Evolutionary conservation across 2,888 invertebrate species (phyloP), one percentile per base, ranked within the genome.

Genomic region (Noctua fimbriata): DNA sequence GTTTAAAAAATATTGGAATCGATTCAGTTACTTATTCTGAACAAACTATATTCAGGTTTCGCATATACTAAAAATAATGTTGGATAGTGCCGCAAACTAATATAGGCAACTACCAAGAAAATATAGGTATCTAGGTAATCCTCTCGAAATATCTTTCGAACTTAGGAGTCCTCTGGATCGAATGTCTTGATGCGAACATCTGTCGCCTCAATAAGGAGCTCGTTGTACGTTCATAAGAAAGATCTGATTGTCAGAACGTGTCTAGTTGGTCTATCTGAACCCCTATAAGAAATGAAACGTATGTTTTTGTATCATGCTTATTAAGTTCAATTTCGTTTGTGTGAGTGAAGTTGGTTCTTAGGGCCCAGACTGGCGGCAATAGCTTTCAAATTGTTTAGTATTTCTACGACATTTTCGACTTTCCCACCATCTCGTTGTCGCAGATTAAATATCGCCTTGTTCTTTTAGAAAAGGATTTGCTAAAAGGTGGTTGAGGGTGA

Each of bases 141-240:
- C 21, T 47, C 66, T 49, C 41, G 12, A 67, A 82, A 58, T 72
- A 65, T 63, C n/a, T 60, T 70, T 32, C 18, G 32, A 21, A 60
- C 49, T 36, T 73, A 67, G 75, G 12, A 74, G 44, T 74, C 63
- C 28, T 75, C 77, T 16, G 47, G 60, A 66, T 44, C 28, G 10
- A 81, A 85, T 77, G 60, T 82, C 87, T 82, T 82, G 80, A 81
- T 85, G 78, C 58, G 58, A 69, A 71, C 88, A 83, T 74, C 83
- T 87, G 88, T 85, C 74, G 60, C 81, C 73, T 69, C 73, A 83
- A 87, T 85, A 85, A 83, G 73, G 79, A 55, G 65, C 71, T 85
- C 76, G 71, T 83, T 77, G 69, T 79, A 28, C 60, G 77, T 60
- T 85, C 81, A 83, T 87, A 85, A 87, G 67, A 79, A 87, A 85